Base-by-base conservation (phyloP, 2,888 invertebrate genomes). In the Drosophila koepferae region DNA sequence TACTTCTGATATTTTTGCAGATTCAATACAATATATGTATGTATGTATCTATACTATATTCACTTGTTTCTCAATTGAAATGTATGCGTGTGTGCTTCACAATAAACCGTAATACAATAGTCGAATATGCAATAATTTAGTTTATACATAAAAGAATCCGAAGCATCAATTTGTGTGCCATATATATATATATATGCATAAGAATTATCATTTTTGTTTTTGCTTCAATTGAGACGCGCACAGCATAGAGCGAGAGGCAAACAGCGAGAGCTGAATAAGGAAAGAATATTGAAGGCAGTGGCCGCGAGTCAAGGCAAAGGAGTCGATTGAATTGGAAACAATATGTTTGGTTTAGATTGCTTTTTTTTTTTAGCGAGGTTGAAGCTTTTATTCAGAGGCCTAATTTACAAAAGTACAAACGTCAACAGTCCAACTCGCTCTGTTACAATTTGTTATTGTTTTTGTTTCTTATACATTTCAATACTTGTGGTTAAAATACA, bases 231-330 rank as follows among this genome's bases (percentile, higher is more conserved):
- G 62, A 41, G 66, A 67, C 66, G 72, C 86, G 67, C 86, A 78
- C 81, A 74, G 71, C 69, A 64, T 46, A 74, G 79, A 89, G 89
- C 89, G 79, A 89, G 86, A 86, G 66, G 79, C 72, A 75, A 63
- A 67, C 51, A 71, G 46, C 23, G 40, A 54, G 54, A 46, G 14
- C 20, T 41, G 28, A 10, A 6, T 2, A 14, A 12, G 12, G 34
- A 36, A 14, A 18, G 3, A 51, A 18, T 12, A 9, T 2, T 2
- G 6, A 14, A 5, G 48, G 14, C 53, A 38, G 38, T 16, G 51
- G 54, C 10, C 23, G 20, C 31, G 20, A 38, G 54, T 44, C 59
- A 44, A 62, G 43, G 64, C 36, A 36, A 55, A 49, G 44, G 44
- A 23, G 31, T 72, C 34, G 4, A 40, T 54, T 48, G 18, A 49